Conservation (phyloP, 2,797 vertebrate genomes). For the Micromesistius poutassou region DNA sequence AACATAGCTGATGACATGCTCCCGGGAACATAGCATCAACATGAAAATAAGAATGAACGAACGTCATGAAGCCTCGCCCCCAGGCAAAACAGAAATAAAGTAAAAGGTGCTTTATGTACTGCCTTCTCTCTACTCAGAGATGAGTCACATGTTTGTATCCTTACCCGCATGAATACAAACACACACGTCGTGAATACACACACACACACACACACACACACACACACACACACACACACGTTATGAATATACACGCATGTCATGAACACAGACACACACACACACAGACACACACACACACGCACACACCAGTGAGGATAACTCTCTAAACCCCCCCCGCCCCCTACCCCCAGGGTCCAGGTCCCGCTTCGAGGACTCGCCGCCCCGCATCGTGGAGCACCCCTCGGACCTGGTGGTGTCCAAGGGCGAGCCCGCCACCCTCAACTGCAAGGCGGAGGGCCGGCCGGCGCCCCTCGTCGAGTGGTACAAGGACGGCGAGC, state of each 20-base stretch:
- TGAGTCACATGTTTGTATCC: too few species aligned
- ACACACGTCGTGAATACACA: too few species aligned
- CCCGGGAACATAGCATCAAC: neutral
- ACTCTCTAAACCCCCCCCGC: neutral
- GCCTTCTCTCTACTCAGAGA: neutral
- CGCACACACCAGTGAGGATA: too few species aligned
- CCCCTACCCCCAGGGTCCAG: slow-evolving; percentile 72
- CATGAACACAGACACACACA: too few species aligned
- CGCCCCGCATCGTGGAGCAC: slow-evolving; percentile 88
- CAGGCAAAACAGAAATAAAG: neutral
- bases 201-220: too few species aligned
- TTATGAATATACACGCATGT: too few species aligned
- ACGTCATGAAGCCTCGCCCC: neutral
- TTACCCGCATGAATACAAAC: too few species aligned
- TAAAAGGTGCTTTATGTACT: neutral
- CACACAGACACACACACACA: too few species aligned
- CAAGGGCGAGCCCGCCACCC: slow-evolving; percentile 88
- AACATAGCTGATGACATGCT: neutral
- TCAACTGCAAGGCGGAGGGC: slow-evolving; percentile 92
- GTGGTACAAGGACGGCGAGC: slow-evolving; percentile 94
- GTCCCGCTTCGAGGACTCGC: slow-evolving; percentile 76
- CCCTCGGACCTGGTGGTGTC: slow-evolving; percentile 89
- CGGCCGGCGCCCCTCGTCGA: slow-evolving; percentile 82
- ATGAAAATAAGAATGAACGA: neutral
- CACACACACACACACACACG: too few species aligned